Evolutionary conservation across 92 coral and sea anemone species (phyloP), one percentile per base, ranked within the genome.

Genomic region (Blastomussa wellsi): DNA sequence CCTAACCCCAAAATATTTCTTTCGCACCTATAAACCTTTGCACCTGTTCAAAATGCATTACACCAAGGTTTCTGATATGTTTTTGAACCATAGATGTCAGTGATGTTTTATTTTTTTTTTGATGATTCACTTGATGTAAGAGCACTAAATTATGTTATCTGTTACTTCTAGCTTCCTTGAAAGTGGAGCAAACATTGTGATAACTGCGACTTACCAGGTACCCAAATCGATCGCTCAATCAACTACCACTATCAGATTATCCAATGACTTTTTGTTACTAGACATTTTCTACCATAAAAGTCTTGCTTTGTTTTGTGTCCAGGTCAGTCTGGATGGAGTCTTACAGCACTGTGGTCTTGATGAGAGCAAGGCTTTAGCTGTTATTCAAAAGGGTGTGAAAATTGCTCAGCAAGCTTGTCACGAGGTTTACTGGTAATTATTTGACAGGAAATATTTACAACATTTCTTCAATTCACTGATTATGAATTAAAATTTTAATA

Each of bases 171-270:
- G 96, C 73, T 93, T 93, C 74, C 87, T 92, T n/a, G 81, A 83
- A 75, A 89, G 93, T 90, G 98, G 98, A 57, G 95, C 98, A 64
- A 91, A 95, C 79, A 87, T 95, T 71, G 70, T 91, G 36, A 85
- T 84, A 55, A 94, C 98, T 72, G 93, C 90, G 12, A 85, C 95
- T 79, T 95, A 95, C 31, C 98, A 95, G 95, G 98, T 57, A 22
- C 28, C 1, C 2, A 20, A 4, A 20, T 8, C 7, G 17, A 20
- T 3, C 5, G 64, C 7, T 57, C 4, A 57, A 8, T 57, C 49
- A 57, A 13, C 6, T 2, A 57, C 22, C 28, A 57, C 33, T 15
- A 16, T 60, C 57, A 51, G 57, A 1, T 51, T 14, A 15, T 51
- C 57, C 57, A 51, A 51, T 65, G 16, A 65, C 7, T 11, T 11